Conservation (phyloP, 1,140 invertebrate species). For the Armadillidium nasatum region DNA sequence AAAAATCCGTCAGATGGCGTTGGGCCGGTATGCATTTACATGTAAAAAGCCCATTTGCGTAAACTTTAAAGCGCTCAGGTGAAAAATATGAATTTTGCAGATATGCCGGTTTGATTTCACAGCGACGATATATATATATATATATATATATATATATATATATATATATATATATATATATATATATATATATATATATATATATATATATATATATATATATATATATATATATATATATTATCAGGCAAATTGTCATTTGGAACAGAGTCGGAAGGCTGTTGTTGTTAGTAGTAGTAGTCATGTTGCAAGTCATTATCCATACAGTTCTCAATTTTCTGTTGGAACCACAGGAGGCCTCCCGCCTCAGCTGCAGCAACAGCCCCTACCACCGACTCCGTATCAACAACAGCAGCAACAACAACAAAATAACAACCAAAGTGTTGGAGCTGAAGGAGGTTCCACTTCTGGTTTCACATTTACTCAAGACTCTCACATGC, state of each 20-base stretch:
- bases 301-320: not conserved
- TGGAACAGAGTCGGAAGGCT: not conserved
- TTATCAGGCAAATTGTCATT: not conserved
- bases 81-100: too few species aligned
- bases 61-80: too few species aligned
- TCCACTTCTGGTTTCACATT: conserved; percentile 53
- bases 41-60: too few species aligned
- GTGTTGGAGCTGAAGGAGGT: conserved; percentile 47
- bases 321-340: not conserved
- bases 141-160: too few species aligned
- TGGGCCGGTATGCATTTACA: too few species aligned
- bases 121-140: too few species aligned
- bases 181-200: too few species aligned
- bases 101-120: too few species aligned
- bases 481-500: conserved; percentile 80
- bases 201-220: too few species aligned
- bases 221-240: too few species aligned
- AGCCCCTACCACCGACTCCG: not conserved
- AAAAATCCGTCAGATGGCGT: too few species aligned
- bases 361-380: not conserved
- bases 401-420: conserved; percentile 2
- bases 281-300: not conserved
- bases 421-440: not conserved
- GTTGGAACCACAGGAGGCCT: not conserved
- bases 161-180: too few species aligned